Conservation (phyloP, 2,888 invertebrate species). For the Cistogaster globosa region DNA sequence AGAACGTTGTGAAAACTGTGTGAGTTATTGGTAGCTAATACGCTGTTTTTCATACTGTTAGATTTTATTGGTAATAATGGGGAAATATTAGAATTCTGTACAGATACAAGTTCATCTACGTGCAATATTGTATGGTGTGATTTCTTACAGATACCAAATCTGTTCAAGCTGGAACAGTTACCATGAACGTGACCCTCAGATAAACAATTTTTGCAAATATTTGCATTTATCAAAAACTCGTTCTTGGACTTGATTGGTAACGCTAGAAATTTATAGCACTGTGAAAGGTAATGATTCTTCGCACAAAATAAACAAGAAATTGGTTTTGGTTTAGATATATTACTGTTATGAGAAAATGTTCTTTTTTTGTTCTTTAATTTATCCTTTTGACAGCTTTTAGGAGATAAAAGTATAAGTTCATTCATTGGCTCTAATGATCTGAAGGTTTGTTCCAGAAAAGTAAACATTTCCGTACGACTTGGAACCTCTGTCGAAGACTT, state of each 20-base stretch:
- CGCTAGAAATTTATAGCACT: constrained; percentile 19
- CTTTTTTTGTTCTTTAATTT: background rate
- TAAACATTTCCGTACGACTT: too few relatives aligned
- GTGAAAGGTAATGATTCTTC: constrained; percentile 3
- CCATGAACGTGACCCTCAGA: too few relatives aligned
- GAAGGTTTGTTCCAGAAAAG: too few relatives aligned
- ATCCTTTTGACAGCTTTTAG: too few relatives aligned
- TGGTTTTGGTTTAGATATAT: constrained; percentile 2
- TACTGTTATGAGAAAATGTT: constrained; percentile 2
- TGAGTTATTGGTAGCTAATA: background rate
- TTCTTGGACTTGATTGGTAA: constrained; percentile 7
- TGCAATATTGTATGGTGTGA: background rate
- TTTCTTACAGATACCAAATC: background rate
- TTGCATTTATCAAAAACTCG: background rate
- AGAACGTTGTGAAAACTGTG: background rate
- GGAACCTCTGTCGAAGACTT: too few relatives aligned
- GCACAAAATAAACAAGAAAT: constrained; percentile 11
- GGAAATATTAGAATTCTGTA: background rate
- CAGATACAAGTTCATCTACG: background rate
- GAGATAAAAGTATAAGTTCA: too few relatives aligned
- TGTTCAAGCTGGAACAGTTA: background rate
- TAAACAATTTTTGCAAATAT: too few relatives aligned
- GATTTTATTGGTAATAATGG: background rate
- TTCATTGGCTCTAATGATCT: too few relatives aligned
- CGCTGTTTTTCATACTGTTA: too few relatives aligned